phyloP scores from a whole-genome alignment of 2,113 vertebrate genomes.

The Tragelaphus imberbis region DNA sequence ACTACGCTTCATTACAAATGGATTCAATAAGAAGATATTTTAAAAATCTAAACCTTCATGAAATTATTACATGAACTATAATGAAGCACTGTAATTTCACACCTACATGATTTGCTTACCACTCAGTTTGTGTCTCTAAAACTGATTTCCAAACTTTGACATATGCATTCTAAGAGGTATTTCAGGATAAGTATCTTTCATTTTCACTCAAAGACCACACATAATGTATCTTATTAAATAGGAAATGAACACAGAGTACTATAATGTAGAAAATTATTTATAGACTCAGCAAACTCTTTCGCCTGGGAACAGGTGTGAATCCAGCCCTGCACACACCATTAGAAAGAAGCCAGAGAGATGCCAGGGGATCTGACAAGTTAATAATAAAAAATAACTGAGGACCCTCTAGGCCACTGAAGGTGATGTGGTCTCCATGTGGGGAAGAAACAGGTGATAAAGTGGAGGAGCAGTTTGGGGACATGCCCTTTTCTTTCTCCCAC shows the following conservation, averaged over 20 bases:
- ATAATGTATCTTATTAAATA: background rate
- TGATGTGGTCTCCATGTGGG: background rate
- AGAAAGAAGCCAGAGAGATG: background rate
- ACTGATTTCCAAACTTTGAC: background rate
- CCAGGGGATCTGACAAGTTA: background rate
- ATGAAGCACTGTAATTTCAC: background rate
- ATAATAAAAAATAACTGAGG: background rate
- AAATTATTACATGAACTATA: background rate
- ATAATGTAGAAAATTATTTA: background rate
- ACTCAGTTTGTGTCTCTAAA: background rate
- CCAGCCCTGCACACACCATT: background rate
- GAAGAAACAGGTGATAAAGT: background rate
- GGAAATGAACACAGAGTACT: background rate
- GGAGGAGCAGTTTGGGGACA: background rate
- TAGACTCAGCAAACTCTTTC: background rate
- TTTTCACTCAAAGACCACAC: background rate
- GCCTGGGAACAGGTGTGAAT: background rate
- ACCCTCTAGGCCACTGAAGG: background rate
- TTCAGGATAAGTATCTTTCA: background rate
- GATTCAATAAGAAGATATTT: slow-evolving; percentile 24
- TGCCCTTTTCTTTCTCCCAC: background rate
- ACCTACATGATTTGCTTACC: background rate
- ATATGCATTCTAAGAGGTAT: background rate
- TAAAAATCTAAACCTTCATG: background rate
- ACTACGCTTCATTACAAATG: slow-evolving; percentile 44